A percentile compares a stretch with the other conserved stretches of the same genome.
Evolutionary conservation across 1,140 invertebrate genomes (phyloP).

Genomic region (Asbolus verrucosus): DNA sequence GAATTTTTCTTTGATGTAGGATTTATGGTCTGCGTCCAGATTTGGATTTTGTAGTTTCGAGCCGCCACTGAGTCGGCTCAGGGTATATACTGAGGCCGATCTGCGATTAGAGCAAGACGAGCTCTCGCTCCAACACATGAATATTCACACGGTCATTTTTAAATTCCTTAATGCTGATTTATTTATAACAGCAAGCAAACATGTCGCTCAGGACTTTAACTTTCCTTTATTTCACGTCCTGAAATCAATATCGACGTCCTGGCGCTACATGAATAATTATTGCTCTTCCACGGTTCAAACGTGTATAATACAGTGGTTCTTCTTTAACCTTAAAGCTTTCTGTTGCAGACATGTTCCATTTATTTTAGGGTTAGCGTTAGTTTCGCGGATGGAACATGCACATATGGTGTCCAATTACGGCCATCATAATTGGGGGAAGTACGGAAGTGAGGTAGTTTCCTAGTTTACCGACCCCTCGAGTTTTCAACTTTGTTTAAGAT

Average conservation of each 20-base stretch:
- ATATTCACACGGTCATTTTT: conserved; percentile 44
- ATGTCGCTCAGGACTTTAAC: conserved; percentile 41
- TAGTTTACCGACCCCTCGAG: neutral
- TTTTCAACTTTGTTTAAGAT: neutral
- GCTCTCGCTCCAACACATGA: conserved; percentile 32
- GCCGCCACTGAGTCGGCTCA: conserved; percentile 23
- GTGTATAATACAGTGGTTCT: no score
- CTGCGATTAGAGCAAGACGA: conserved; percentile 24
- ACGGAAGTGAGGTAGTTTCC: neutral
- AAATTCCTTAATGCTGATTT: conserved; percentile 45
- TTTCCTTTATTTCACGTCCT: conserved; percentile 28
- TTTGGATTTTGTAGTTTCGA: conserved; percentile 4
- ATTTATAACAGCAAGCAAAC: conserved; percentile 40
- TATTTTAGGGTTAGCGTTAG: conserved; percentile 6
- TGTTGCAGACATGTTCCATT: conserved; percentile 3
- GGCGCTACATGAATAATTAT: conserved; percentile 36
- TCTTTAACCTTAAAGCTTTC: neutral
- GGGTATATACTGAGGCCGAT: conserved; percentile 10
- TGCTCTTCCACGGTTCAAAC: no score
- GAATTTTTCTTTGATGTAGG: conserved; percentile 30
- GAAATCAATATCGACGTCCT: conserved; percentile 40
- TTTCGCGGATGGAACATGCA: neutral
- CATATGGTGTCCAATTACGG: neutral
- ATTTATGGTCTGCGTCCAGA: conserved; percentile 7
- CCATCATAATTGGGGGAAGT: neutral